Base-by-base conservation (phyloP, 2,797 vertebrate genomes). In the Gymnocypris eckloni region DNA sequence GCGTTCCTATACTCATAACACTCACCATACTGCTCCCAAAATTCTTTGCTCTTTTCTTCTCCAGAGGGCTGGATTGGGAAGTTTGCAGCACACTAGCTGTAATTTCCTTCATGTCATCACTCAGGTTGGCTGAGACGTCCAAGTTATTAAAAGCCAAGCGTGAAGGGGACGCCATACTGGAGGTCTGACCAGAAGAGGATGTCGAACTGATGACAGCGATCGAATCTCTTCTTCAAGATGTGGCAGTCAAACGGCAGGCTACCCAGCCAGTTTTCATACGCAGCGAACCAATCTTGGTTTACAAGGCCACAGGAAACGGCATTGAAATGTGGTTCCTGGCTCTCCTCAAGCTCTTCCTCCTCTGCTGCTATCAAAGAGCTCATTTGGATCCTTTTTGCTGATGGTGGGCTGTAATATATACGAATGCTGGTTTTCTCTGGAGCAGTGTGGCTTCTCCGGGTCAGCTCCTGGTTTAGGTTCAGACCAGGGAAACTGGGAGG, bases 61-160 rank as follows among this genome's bases (percentile, higher is more conserved):
- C 97, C 85, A 95, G 92, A 0, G 96, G 95, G 79, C 95, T 90
- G 6, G 94, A 89, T 84, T 93, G 95, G 86, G 96, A 95, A 66
- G 93, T 93, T 91, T 97, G 96, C 88, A 96, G 95, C 92, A 97
- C 96, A 1, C 96, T 94, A 87, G 97, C 97, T 41, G 97, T 97
- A 90, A 98, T 98, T 90, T 99, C 97, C 93, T 99, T 99, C 97
- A 99, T 98, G 92, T 99, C 98, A 0, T 99, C 98, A 0, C 98
- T 99, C 95, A 99, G 95, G 94, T 99, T 99, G 59, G 96, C 94
- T 0, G 97, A 96, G 4, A 97, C 97, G 87, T 97, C 96, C 75
- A 97, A 93, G 86, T 95, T 96, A 0, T 92, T 94, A 89, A 97
- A 91, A 0, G 96, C 90, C 0, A 97, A 87, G 0, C 95, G 94